Evolutionary conservation across 2,797 vertebrate species (phyloP), one percentile per base, ranked within the genome.

Genomic region (Potorous gilbertii): DNA sequence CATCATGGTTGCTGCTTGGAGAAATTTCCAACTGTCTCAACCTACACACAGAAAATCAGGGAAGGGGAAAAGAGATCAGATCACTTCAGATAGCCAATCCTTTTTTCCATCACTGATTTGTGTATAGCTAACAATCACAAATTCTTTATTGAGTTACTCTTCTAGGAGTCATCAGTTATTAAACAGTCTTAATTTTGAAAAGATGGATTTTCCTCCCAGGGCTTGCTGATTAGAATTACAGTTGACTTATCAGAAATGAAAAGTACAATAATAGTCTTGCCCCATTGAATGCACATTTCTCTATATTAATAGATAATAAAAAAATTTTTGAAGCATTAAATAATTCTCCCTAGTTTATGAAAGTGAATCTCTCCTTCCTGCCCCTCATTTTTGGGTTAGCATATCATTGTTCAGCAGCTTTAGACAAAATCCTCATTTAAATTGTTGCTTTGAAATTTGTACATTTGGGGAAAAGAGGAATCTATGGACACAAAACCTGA

Each of bases 1-100:
- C 28, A 95, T 98, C 99, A 99, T 99, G 98, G 97, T 98, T 98
- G 95, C 90, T 96, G 92, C 94, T 97, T 91, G 24, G 4, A 95
- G 91, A 92, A 93, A 89, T 50, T 98, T 97, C 98, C 98, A 94
- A 66, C 92, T 9, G 34, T 98, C 91, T 93, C 97, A 98, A 97
- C 98, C 99, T 99, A 98, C 16, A 96, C 97, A 94, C 96, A 97
- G 87, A 96, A 96, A 96, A 96, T 54, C 50, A 97, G 81, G 87
- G 90, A 16, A 31, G 90, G 81, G 91, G 31, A 46, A 90, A 95
- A 93, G n/a, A 93, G 95, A 96, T 91, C 57, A 94, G 16, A 97
- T 66, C 16, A 92, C 97, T 96, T 97, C 94, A 95, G 92, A 56
- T 66, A 95, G 94, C 56, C 56, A 56, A 91, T 54, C 59, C 5